Conservation (phyloP, 2,797 vertebrate genomes). For the Microtus obscurus region DNA sequence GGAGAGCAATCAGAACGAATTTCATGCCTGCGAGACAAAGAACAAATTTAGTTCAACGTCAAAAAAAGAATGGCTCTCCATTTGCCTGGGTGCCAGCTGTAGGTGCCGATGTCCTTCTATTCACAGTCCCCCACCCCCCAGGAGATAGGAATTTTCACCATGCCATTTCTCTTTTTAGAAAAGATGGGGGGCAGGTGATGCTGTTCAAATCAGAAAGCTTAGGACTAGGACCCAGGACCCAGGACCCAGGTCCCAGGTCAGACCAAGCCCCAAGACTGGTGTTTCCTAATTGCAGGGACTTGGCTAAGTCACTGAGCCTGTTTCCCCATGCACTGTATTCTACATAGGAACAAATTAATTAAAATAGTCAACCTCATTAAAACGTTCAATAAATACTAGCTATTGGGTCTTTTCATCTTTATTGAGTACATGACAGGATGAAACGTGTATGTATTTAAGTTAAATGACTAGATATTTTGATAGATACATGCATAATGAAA, state of each 20-base stretch:
- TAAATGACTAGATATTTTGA: not conserved
- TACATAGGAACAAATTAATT: not conserved
- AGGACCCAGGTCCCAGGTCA: not conserved
- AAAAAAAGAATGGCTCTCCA: not conserved
- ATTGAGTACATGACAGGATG: not conserved
- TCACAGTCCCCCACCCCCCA: not conserved
- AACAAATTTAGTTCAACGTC: not conserved
- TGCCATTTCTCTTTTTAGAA: not conserved
- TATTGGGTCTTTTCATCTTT: not conserved
- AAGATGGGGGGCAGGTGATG: not conserved
- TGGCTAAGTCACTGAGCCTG: not conserved
- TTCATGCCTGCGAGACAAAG: not conserved
- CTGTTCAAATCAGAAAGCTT: slow-evolving; percentile 15
- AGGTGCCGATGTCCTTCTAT: not conserved
- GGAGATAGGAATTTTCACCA: not conserved
- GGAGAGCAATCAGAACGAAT: not conserved
- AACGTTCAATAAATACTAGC: slow-evolving; percentile 18
- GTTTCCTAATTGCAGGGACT: not conserved
- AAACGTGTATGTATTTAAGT: not conserved
- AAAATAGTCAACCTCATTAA: not conserved
- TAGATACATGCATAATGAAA: not conserved
- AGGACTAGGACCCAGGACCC: not conserved
- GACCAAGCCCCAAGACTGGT: not conserved
- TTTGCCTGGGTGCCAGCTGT: not conserved
- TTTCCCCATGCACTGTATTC: not conserved